Evolutionary conservation across 2,888 invertebrate species (phyloP).

Genomic region (Dione juno): DNA sequence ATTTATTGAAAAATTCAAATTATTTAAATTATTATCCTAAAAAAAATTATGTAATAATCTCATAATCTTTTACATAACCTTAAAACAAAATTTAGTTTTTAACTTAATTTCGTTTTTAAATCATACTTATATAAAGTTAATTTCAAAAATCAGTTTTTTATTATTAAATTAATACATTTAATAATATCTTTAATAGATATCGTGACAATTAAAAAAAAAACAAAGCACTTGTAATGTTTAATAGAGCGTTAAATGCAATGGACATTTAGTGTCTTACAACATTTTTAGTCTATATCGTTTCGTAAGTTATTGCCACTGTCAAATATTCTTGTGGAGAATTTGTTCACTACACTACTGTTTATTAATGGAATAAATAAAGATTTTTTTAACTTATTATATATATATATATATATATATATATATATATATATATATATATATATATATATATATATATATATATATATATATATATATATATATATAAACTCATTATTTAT

Average conservation of each 20-base stretch:
- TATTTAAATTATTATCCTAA: too few species aligned
- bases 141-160: background rate
- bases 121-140: constrained; percentile 5
- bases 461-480: too few species aligned
- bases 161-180: constrained; percentile 12
- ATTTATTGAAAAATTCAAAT: too few species aligned
- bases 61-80: background rate
- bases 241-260: constrained; percentile 24
- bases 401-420: too few species aligned
- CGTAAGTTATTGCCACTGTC: background rate
- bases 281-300: background rate
- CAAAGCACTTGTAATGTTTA: constrained; percentile 12
- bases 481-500: too few species aligned
- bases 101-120: too few species aligned
- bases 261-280: constrained; percentile 13
- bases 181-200: constrained; percentile 2
- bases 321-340: background rate
- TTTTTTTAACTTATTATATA: too few species aligned
- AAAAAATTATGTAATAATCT: background rate
- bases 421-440: too few species aligned
- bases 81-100: background rate
- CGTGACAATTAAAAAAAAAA: constrained; percentile 15
- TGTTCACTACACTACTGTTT: background rate
- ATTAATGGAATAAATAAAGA: too few species aligned
- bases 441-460: too few species aligned